phyloP scores from a whole-genome alignment of 2,113 vertebrate genomes.

The Lates calcarifer region DNA sequence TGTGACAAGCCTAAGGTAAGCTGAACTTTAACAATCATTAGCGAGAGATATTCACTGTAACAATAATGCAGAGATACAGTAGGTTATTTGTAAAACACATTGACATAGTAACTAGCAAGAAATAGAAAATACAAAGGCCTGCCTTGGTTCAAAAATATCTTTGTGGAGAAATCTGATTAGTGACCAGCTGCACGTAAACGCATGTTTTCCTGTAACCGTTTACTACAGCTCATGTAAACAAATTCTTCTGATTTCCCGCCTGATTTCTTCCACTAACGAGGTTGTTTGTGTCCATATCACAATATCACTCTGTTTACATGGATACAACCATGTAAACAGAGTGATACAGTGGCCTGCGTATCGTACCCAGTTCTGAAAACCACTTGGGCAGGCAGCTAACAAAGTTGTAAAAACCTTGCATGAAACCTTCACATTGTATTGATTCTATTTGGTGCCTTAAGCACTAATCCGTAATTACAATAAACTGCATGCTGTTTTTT shows the following conservation, averaged over 20 bases:
- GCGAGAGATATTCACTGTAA: not conserved
- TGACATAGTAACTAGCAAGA: not conserved
- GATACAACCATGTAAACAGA: not conserved
- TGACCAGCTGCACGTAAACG: not conserved
- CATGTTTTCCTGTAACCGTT: not conserved
- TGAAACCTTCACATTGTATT: slow-evolving; percentile 26
- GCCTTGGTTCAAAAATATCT: not conserved
- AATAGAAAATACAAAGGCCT: not conserved
- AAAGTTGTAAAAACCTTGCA: not conserved
- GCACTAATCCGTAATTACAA: slow-evolving; percentile 32
- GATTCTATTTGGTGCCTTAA: slow-evolving; percentile 18
- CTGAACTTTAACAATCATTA: no score
- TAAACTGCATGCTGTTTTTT: not conserved
- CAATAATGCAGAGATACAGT: not conserved
- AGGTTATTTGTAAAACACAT: not conserved
- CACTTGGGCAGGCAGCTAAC: not conserved
- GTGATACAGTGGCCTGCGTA: not conserved
- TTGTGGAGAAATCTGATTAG: not conserved
- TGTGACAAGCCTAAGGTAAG: no score
- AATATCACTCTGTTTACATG: not conserved
- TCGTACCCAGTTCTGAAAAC: not conserved
- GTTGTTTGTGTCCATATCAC: slow-evolving; percentile 5
- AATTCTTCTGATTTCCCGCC: slow-evolving; percentile 1
- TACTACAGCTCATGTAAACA: slow-evolving; percentile 1
- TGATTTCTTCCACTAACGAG: not conserved